Evolutionary conservation across 1,140 invertebrate species (phyloP), one percentile per base, ranked within the genome.

Genomic region (Drosophila kepulauana): DNA sequence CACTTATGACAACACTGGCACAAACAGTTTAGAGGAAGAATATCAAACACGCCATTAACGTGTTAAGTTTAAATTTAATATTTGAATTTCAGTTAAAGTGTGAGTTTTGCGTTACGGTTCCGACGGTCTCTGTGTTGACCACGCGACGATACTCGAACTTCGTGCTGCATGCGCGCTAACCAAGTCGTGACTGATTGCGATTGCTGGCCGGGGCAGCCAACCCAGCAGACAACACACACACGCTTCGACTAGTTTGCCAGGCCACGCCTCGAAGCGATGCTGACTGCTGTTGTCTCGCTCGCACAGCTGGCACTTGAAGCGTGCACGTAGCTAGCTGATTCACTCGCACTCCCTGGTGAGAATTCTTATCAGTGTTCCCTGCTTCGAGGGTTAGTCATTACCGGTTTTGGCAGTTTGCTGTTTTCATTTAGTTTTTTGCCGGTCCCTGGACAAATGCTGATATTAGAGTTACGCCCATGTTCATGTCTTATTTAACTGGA

Each of bases 171-270:
- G 85, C 85, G 78, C 86, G 85, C 85, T 81, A 68, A 89, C 81
- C 81, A 81, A 89, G 86, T 89, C 75, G 85, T 85, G 81, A 89
- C 85, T 89, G 85, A 89, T 89, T 80, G 82, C 68, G 73, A 75
- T 69, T 25, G 30, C 66, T 68, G 35, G 15, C 56, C 79, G 58
- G 20, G 25, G 16, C 62, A 77, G 49, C 69, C 69, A 77, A 72
- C 75, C 70, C 77, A 74, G 46, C 41, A 54, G 3, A 25, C 48
- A 72, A 62, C 70, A 59, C 68, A 57, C 65, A 63, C 38, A 56
- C 49, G 11, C 81, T 3, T 38, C 10, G 35, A 38, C 7, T 61
- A 58, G 13, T 54, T 43, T 54, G 48, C n/a, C 8, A 70, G 71
- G 81, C 85, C 81, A 85, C 85, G 78, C 85, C 85, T 8, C 5